Conservation (phyloP, 2,888 invertebrate species). For the Melipona bicolor region DNA sequence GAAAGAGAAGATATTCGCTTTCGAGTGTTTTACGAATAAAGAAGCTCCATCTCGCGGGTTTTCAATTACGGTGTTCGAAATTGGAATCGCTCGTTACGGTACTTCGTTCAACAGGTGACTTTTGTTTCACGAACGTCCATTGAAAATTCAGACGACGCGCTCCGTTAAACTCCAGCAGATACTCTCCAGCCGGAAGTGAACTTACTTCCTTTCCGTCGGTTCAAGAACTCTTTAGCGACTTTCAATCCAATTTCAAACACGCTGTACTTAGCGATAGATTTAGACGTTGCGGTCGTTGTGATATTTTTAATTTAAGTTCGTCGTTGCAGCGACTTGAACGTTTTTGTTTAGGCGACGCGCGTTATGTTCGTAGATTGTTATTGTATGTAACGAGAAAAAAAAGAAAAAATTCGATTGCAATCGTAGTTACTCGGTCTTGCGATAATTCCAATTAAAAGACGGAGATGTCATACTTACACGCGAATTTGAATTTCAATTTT, state of each 20-base stretch:
- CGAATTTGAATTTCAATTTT: neutral
- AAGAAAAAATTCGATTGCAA: neutral
- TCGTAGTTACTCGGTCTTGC: neutral
- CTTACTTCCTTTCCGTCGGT: neutral
- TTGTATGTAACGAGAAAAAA: neutral
- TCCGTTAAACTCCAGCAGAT: no score
- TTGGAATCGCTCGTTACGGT: no score
- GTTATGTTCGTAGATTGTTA: neutral
- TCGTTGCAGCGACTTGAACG: slow-evolving; percentile 21
- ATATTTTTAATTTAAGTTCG: slow-evolving; percentile 16
- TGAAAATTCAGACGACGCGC: neutral
- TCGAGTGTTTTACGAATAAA: no score
- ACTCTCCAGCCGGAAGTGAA: neutral
- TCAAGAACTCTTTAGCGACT: neutral
- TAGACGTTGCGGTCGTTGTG: neutral
- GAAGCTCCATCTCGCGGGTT: no score
- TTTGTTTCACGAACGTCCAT: neutral
- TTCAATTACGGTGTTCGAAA: no score
- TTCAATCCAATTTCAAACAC: neutral
- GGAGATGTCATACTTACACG: neutral
- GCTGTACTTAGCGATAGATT: slow-evolving; percentile 6
- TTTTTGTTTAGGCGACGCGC: neutral
- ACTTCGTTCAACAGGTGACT: no score
- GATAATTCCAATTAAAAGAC: neutral
- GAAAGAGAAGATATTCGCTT: no score